Conservation (phyloP, 1,140 invertebrate genomes). For the Lutraria rhynchaena region DNA sequence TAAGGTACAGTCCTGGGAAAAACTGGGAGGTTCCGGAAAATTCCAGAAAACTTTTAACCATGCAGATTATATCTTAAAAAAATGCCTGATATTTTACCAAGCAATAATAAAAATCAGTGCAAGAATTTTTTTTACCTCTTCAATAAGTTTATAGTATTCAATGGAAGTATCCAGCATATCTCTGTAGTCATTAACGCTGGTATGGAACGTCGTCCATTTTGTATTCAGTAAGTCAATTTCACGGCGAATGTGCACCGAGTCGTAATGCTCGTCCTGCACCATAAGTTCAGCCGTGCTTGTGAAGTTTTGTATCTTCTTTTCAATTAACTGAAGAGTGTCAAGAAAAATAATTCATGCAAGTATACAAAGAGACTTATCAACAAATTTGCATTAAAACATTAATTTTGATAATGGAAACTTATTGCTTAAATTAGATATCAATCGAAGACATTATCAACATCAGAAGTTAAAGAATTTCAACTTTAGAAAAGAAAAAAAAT, state of each 20-base stretch:
- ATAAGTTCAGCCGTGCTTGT: conserved; percentile 88
- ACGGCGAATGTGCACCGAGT: conserved; percentile 82
- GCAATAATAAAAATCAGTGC: background rate
- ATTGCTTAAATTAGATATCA: too few species aligned
- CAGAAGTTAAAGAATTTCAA: too few species aligned
- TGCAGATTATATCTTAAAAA: too few species aligned
- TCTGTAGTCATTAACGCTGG: conserved; percentile 87
- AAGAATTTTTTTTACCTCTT: conserved; percentile 83
- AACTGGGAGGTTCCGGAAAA: too few species aligned
- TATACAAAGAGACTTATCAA: too few species aligned
- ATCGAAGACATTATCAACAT: too few species aligned
- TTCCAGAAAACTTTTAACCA: too few species aligned
- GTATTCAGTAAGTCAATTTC: conserved; percentile 87
- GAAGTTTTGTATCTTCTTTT: conserved; percentile 89
- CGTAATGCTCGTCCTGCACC: conserved; percentile 84
- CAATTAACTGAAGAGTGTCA: conserved; percentile 85
- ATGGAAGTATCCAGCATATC: conserved; percentile 84
- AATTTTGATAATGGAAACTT: too few species aligned
- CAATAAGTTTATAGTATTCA: conserved; percentile 85
- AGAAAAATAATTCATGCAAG: conserved; percentile 19
- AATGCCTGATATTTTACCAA: background rate
- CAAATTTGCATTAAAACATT: too few species aligned
- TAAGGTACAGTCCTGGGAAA: too few species aligned
- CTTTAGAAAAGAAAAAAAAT: too few species aligned
- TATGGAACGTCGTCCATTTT: conserved; percentile 89